Evolutionary conservation across 2,888 invertebrate species (phyloP), one percentile per base, ranked within the genome.

Genomic region (Tillus elongatus): DNA sequence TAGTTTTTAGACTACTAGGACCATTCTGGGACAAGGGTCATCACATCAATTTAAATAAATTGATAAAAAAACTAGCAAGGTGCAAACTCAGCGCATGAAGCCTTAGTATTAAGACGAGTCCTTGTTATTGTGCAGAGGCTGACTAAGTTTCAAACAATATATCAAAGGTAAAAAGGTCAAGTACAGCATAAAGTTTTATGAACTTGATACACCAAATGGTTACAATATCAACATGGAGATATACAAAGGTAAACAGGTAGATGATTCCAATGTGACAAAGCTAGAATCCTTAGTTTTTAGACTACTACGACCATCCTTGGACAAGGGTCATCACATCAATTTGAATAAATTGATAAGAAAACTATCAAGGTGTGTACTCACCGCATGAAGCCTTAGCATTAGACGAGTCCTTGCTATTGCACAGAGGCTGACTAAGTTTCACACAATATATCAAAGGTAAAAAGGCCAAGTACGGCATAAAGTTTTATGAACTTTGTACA

Each of bases 251-350:
- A 41, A 47, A 33, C n/a, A n/a, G n/a, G n/a, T n/a, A n/a, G n/a
- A n/a, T n/a, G n/a, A n/a, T n/a, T n/a, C 33, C 13, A 11, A 39
- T 29, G 28, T 34, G 24, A n/a, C n/a, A 11, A 11, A 29, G 11
- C 30, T 29, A 10, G 50, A 51, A 41, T 29, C 41, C 19, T 35
- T 50, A 31, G 52, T 54, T 4, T 34, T 54, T 35, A 33, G 45
- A 33, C 41, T 55, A 30, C 49, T 52, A 46, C 15, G 46, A 33
- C 48, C 52, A 13, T 54, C n/a, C n/a, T n/a, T n/a, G n/a, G n/a
- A n/a, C n/a, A n/a, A n/a, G n/a, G n/a, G n/a, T n/a, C n/a, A n/a
- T n/a, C n/a, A n/a, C n/a, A n/a, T n/a, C n/a, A n/a, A n/a, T 4
- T 11, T 29, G 11, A 29, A 11, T 10, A 29, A 29, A 9, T 29